phyloP scores from a whole-genome alignment of 2,797 vertebrate genomes.

The Pseudotriccus pelzelni region DNA sequence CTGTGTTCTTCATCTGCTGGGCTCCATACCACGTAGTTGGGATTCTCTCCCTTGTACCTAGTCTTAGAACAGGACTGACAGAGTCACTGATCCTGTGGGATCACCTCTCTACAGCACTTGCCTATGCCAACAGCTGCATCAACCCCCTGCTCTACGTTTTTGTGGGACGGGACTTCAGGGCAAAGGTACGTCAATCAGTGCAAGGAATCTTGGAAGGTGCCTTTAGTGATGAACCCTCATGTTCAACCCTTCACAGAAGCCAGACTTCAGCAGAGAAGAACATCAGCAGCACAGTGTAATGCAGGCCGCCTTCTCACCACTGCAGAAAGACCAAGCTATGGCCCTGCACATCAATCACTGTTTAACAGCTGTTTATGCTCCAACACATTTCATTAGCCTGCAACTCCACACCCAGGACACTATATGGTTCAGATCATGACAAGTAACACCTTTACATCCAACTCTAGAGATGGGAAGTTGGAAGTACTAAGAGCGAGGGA shows the following conservation, averaged over 20 bases:
- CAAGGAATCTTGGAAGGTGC: conserved; percentile 73
- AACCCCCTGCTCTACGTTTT: conserved; percentile 84
- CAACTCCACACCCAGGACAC: background rate
- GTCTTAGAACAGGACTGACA: background rate
- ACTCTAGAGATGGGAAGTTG: background rate
- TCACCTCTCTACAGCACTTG: conserved; percentile 67
- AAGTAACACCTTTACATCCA: background rate
- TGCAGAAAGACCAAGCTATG: background rate
- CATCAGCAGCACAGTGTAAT: background rate
- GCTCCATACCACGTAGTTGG: conserved; percentile 73
- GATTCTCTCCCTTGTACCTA: conserved; percentile 2
- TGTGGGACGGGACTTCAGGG: conserved; percentile 80
- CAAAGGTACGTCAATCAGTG: conserved; percentile 72
- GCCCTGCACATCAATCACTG: fast-evolving
- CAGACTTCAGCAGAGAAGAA: conserved; percentile 10
- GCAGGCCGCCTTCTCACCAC: background rate
- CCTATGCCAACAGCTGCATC: conserved; percentile 82
- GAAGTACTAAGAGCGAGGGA: background rate
- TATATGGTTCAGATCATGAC: background rate
- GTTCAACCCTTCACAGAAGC: background rate
- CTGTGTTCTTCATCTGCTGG: conserved; percentile 75
- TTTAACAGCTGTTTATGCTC: background rate
- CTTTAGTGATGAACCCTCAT: conserved; percentile 75
- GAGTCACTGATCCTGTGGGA: conserved; percentile 56
- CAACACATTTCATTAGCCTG: background rate